Evolutionary conservation across 2,888 invertebrate genomes (phyloP), one percentile per base, ranked within the genome.

Genomic region (Dorcus parallelipipedus): DNA sequence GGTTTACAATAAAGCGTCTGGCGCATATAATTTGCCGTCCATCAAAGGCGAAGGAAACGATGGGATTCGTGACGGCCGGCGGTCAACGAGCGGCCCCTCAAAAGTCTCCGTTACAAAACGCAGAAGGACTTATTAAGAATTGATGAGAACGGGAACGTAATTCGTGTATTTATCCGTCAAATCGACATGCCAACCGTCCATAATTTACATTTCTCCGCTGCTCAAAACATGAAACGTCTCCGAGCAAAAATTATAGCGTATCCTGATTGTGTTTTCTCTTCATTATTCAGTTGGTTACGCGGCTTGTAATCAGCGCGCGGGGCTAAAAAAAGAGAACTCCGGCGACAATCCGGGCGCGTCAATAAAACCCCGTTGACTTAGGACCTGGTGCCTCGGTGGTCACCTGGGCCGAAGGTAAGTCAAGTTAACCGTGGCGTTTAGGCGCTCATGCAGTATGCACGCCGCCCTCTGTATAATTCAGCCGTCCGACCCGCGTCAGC

Each of bases 391-490:
- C 26, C 26, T 33, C 26, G 26, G 26, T 33, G 26, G 26, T 33
- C 26, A 33, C 26, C 26, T 33, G 26, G 26, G 26, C 26, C 26
- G 26, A 7, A 33, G 26, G 26, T 33, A 33, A 33, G 26, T 33
- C 26, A 67, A 71, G 71, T 72, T 71, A 71, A 71, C 71, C 70
- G 71, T 68, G 71, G 70, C 73, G 74, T 76, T 76, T 76, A 77
- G 76, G 69, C 67, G 68, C 73, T 77, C 78, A 77, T 78, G 71
- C 73, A 77, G 71, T 75, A 77, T 78, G 76, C 74, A 78, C 71
- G 69, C 68, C 66, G 64, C 65, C 65, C 50, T 33, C 70, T 76
- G 73, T 74, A 77, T 77, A 76, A 78, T 78, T 77, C 75, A 78
- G 66, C 47, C 67, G 67, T 69, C 73, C 75, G 75, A 73, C 73